Conservation (phyloP, 2,888 invertebrate species). For the Chloroclystis v-ata region DNA sequence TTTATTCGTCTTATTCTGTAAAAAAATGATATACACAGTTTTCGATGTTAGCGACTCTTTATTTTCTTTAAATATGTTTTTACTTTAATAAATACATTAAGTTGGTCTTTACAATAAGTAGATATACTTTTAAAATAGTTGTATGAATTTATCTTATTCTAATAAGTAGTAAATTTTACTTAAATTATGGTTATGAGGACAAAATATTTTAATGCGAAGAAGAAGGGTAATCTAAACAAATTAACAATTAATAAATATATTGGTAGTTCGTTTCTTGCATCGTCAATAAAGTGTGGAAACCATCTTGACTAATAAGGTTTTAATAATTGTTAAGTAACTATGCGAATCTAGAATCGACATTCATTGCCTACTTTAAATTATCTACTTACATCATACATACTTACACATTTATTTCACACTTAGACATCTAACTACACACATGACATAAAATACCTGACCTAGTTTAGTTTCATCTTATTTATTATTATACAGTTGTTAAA, state of each 20-base stretch:
- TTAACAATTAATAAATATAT: too few relatives aligned
- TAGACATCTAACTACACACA: not conserved
- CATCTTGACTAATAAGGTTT: too few relatives aligned
- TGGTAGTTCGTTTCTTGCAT: too few relatives aligned
- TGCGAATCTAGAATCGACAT: too few relatives aligned
- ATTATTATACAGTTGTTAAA: conserved; percentile 6
- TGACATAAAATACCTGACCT: conserved; percentile 6
- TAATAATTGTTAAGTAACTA: too few relatives aligned
- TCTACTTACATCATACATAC: not conserved
- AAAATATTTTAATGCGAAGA: too few relatives aligned
- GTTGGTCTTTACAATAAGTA: conserved; percentile 19
- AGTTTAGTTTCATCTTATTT: not conserved
- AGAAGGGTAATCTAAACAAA: too few relatives aligned
- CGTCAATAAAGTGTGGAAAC: too few relatives aligned
- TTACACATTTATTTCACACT: not conserved
- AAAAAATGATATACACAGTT: not conserved
- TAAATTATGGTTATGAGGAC: too few relatives aligned
- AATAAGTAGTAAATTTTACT: not conserved
- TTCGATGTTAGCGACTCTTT: conserved; percentile 4
- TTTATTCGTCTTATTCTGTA: too few relatives aligned
- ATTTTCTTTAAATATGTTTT: conserved; percentile 3
- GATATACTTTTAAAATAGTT: not conserved
- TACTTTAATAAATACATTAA: not conserved
- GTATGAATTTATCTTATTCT: not conserved
- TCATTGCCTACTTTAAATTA: too few relatives aligned